Percentiles rank a stretch among this genome's conserved stretches.
phyloP scores from a whole-genome alignment of 2,888 invertebrate genomes.

The Synanthedon vespiformis region DNA sequence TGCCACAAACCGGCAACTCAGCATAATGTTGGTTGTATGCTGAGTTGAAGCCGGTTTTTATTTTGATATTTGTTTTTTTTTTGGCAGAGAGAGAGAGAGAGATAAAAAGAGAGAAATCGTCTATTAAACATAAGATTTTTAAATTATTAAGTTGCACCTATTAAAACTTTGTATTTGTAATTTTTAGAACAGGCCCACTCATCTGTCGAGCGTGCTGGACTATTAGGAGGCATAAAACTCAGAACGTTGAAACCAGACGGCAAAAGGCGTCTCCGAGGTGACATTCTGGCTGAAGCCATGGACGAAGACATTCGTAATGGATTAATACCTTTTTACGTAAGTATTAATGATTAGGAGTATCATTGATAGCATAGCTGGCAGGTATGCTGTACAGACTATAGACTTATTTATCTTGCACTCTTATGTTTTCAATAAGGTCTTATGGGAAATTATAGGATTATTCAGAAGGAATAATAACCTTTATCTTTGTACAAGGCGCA shows the following conservation, averaged over 20 bases:
- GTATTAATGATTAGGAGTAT: constrained; percentile 26
- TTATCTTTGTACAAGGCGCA: too few species aligned
- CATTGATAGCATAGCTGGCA: neutral
- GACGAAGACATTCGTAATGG: constrained; percentile 88
- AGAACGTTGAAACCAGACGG: constrained; percentile 79
- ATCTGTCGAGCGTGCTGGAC: constrained; percentile 92
- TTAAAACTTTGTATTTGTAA: neutral
- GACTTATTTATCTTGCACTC: neutral
- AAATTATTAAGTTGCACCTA: too few species aligned
- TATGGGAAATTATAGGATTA: too few species aligned
- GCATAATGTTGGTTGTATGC: too few species aligned
- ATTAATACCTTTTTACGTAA: constrained; percentile 95
- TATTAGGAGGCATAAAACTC: constrained; percentile 87
- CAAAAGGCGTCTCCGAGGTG: constrained; percentile 79
- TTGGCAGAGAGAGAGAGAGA: too few species aligned
- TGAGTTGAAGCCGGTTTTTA: too few species aligned
- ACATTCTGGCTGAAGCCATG: constrained; percentile 81
- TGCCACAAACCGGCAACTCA: too few species aligned
- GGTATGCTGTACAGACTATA: neutral
- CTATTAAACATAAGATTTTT: too few species aligned
- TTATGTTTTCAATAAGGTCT: too few species aligned
- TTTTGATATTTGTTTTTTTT: too few species aligned
- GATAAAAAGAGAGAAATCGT: too few species aligned
- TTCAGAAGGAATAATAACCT: too few species aligned
- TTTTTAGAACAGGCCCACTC: constrained; percentile 87